Base-by-base conservation (phyloP, 2,113 vertebrate species). In the Maccullochella peelii region DNA sequence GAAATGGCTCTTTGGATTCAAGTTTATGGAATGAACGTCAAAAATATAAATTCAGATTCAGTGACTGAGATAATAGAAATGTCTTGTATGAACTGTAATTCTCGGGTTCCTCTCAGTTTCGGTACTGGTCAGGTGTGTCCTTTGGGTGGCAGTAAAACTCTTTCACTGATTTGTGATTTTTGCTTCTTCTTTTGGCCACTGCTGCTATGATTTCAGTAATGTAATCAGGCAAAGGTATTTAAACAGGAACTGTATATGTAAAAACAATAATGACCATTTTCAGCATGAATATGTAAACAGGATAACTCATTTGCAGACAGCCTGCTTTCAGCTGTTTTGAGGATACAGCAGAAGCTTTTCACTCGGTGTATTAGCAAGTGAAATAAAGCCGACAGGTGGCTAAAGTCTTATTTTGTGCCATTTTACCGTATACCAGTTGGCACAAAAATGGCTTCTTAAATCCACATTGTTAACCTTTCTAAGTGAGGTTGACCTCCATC, bases 121-220 rank as follows among this genome's bases (percentile, higher is more conserved):
- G 25, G 82, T 77, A 18, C 33, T 79, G 3, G 0, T 23, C 72
- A 1, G 9, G 2, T 49, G 50, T 71, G 72, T 88, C 94, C 94
- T 73, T 59, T 36, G 44, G 93, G 77, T 87, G 93, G 90, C 91
- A 84, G 82, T 87, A 89, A 65, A 88, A 77, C 73, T 59, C 89
- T 85, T 80, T 73, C 3, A 7, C 21, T 77, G 4, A 0, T 33
- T 52, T 61, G 25, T 5, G 10, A 50, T 38, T 23, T 33, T 15
- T 55, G 3, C 7, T 18, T 8, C 14, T 25, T 38, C 7, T 55
- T 30, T 23, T 42, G n/a, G 25, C 2, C 18, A 0, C 23, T 1
- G 52, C 73, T 57, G 79, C 30, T 44, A 0, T 8, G 69, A 77
- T 69, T 9, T 69, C 21, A 30, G 65, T 49, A 23, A 57, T 75